Percentiles rank a stretch among this genome's conserved stretches.
Evolutionary conservation across 2,888 invertebrate species (phyloP).

Genomic region (Nasonia oneida): DNA sequence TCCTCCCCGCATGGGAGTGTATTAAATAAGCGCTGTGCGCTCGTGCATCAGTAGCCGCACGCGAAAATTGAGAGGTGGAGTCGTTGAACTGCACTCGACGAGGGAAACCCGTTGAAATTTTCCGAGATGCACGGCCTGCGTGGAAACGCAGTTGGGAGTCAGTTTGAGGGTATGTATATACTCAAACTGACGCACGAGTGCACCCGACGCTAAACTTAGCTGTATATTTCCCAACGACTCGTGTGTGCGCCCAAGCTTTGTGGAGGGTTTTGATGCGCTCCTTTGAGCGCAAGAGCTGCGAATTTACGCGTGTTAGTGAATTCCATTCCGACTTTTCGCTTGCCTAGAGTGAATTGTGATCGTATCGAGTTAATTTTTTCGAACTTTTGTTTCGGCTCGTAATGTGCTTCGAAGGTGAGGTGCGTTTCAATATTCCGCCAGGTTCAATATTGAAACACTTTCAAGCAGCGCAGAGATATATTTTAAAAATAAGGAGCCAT

Average conservation of each 20-base stretch:
- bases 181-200: no score
- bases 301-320: background rate
- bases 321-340: background rate
- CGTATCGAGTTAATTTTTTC: background rate
- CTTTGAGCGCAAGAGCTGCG: background rate
- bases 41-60: background rate
- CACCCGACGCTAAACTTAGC: no score
- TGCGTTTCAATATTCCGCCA: no score
- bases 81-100: background rate
- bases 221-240: background rate
- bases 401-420: no score
- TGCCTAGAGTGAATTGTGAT: background rate
- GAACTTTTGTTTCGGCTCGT: no score
- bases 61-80: background rate
- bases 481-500: background rate
- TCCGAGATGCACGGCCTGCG: background rate
- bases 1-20: constrained; percentile 12
- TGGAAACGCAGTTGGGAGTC: background rate
- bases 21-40: constrained; percentile 36
- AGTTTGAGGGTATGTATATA: no score
- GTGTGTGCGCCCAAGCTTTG: background rate
- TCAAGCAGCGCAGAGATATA: no score
- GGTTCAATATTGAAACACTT: no score
- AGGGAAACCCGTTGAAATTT: background rate
- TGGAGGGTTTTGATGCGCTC: background rate